Percentiles rank a stretch among this genome's conserved stretches.
phyloP scores from a whole-genome alignment of 1,140 invertebrate genomes.

The Bombus difficillimus region DNA sequence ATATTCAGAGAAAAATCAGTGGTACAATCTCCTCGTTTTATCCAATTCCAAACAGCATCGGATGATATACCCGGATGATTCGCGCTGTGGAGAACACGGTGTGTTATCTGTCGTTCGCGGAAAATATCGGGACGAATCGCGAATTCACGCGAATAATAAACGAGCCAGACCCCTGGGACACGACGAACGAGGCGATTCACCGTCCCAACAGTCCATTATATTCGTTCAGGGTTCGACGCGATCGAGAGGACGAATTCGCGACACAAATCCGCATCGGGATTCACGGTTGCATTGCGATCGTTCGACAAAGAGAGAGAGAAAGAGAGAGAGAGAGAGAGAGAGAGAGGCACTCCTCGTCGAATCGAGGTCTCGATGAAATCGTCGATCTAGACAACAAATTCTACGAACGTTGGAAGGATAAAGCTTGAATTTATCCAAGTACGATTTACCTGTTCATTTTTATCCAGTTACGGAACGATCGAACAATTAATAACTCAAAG shows the following conservation, averaged over 20 bases:
- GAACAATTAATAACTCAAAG: no score
- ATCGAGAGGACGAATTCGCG: not conserved
- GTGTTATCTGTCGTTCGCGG: not conserved
- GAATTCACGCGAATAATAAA: constrained; percentile 9
- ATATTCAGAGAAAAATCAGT: no score
- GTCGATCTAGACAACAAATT: no score
- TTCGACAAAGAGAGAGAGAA: not conserved
- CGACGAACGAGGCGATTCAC: not conserved
- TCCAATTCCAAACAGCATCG: no score
- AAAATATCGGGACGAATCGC: not conserved
- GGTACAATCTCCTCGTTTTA: no score
- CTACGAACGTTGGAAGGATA: no score
- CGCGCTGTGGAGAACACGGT: not conserved
- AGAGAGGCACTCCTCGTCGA: not conserved
- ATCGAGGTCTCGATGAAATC: not conserved
- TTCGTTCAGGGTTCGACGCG: not conserved
- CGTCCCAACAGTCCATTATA: constrained; percentile 5
- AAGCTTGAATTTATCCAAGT: no score
- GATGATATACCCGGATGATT: no score
- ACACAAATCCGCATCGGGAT: constrained; percentile 1
- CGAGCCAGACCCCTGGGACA: not conserved
- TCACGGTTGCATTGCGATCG: constrained; percentile 1
- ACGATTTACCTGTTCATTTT: no score
- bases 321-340: not conserved
- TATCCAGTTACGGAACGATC: no score